These are phyloP conservation scores for Ctenomys sociabilis DNA, from an alignment of 2,113 vertebrate genomes.

Conservation along the genomic window DNA sequence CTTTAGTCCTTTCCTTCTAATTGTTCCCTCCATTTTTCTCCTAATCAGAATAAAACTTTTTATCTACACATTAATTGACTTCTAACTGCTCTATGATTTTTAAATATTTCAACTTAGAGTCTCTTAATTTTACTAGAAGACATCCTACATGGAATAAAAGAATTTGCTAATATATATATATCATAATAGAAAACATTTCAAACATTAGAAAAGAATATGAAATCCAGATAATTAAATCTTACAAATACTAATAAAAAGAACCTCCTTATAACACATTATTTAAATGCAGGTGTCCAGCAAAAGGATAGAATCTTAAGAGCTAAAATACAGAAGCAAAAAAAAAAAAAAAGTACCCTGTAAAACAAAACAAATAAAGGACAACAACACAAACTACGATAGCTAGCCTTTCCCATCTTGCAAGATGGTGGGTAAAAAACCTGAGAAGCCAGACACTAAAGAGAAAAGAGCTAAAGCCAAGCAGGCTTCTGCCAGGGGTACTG, in stretches of 20 bases:
- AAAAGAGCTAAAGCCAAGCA: too few relatives aligned
- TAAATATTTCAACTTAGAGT: rapidly evolving
- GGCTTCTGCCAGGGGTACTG: too few relatives aligned
- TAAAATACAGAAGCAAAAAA: not conserved
- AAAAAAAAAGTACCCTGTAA: too few relatives aligned
- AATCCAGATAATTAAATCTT: not conserved
- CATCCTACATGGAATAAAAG: not conserved
- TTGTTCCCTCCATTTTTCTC: not conserved
- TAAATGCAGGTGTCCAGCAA: not conserved
- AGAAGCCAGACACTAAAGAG: too few relatives aligned
- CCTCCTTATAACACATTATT: not conserved
- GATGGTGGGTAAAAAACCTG: too few relatives aligned
- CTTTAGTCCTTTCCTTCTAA: not conserved
- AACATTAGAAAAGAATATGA: not conserved
- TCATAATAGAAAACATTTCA: not conserved
- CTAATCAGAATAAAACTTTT: not conserved
- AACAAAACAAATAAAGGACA: not conserved
- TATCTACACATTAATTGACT: not conserved
- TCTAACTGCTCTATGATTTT: not conserved
- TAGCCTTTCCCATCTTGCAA: not conserved
- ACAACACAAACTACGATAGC: not conserved
- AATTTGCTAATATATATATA: not conserved
- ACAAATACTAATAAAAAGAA: not conserved
- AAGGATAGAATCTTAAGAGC: not conserved
- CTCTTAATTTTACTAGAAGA: not conserved